Conservation (phyloP, 1,140 invertebrate genomes). For the Drosophila malerkotliana region DNA sequence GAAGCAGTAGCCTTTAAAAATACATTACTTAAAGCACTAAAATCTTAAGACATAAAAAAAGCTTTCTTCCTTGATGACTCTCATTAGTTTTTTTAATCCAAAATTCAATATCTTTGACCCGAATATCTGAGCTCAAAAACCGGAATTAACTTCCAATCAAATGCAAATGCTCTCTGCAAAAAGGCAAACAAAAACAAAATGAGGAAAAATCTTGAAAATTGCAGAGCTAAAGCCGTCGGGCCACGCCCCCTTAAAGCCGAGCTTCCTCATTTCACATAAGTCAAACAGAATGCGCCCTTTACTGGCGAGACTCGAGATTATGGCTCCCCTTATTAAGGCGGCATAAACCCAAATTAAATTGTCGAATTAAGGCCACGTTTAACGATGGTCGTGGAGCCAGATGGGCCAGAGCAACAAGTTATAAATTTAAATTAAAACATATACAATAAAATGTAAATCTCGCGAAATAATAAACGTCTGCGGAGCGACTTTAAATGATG, state of each 20-base stretch:
- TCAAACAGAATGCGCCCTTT: conserved; percentile 31
- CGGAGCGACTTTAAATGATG: conserved; percentile 72
- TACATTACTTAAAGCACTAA: no score
- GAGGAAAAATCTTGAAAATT: conserved; percentile 33
- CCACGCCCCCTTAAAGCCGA: conserved; percentile 51
- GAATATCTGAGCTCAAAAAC: conserved; percentile 30
- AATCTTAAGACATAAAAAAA: not conserved
- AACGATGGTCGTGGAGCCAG: conserved; percentile 30
- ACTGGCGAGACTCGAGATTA: conserved; percentile 31
- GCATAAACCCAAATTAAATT: conserved; percentile 80
- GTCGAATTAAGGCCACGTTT: conserved; percentile 77
- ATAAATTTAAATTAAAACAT: conserved; percentile 80
- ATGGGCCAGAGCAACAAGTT: conserved; percentile 20
- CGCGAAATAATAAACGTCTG: conserved; percentile 66
- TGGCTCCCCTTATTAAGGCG: conserved; percentile 58
- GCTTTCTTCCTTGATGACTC: not conserved
- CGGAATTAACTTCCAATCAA: conserved; percentile 46
- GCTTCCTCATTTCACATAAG: conserved; percentile 72
- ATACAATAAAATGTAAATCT: conserved; percentile 79
- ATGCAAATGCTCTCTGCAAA: conserved; percentile 43
- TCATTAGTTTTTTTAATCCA: conserved; percentile 30
- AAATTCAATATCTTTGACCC: conserved; percentile 27
- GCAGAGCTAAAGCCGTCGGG: conserved; percentile 27
- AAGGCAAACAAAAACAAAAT: not conserved
- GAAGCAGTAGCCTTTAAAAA: not conserved